Base-by-base conservation (phyloP, 2,113 vertebrate species). In the Craseonycteris thonglongyai region DNA sequence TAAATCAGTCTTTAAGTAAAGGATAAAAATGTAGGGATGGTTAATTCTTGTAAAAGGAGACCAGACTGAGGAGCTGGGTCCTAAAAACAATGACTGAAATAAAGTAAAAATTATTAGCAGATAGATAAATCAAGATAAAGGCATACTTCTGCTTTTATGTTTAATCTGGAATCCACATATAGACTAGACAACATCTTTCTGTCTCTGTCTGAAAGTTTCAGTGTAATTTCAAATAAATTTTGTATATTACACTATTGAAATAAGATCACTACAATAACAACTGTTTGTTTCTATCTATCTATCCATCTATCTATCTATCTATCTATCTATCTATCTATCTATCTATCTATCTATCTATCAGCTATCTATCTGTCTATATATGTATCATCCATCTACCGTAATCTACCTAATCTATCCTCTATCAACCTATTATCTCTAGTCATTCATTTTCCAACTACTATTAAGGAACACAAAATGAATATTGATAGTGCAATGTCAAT, bases 181-280 rank as follows among this genome's bases (percentile, higher is more conserved):
- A 94, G 14, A n/a, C 15, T 51, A 79, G 74, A 63, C 58, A 59
- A 84, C 30, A 59, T 71, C 35, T 92, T 66, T 65, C 56, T 66
- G 22, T 63, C 51, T 92, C 45, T 95, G 24, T 90, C 88, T 90
- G 69, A 71, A 91, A 91, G 81, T 95, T 93, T 88, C 42, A 51
- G 13, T 79, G 12, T 72, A 59, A 96, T 95, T 96, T 94, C 47
- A 88, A 85, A 68, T 80, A 35, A 92, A 93, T 96, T 63, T 94
- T 72, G 79, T 56, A 71, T 0, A 82, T 26, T 71, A 35, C 6
- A 16, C 18, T 80, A 71, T 42, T 89, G 74, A 95, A 93, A 93
- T 83, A 89, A 26, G 38, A 86, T 79, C 68, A 86, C 7, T 51
- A 26, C 28, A 88, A 66, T 76, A 90, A 95, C 54, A 35, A 78